Evolutionary conservation across 2,888 invertebrate genomes (phyloP).

Genomic region (Polyommatus icarus): DNA sequence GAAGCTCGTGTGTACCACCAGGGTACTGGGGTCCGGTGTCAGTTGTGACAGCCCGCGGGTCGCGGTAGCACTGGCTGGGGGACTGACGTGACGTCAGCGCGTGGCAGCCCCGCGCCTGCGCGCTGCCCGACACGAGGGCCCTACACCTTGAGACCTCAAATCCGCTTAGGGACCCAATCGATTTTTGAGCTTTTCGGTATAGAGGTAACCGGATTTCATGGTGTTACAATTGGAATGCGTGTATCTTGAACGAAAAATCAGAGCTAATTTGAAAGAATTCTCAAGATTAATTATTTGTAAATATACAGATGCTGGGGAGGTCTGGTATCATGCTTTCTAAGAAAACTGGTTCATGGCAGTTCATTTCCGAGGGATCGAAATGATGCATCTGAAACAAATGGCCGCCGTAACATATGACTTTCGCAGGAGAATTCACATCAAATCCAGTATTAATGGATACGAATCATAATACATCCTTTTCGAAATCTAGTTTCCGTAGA

Average conservation of each 20-base stretch:
- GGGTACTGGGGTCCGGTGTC: constrained; percentile 60
- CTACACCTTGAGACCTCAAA: constrained; percentile 78
- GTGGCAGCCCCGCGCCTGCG: constrained; percentile 71
- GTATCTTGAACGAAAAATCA: no score
- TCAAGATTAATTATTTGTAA: not conserved
- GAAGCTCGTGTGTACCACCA: constrained; percentile 56
- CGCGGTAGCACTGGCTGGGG: constrained; percentile 74
- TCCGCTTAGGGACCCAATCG: constrained; percentile 75
- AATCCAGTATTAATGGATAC: no score
- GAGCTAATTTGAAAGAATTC: not conserved
- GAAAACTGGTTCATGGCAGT: no score
- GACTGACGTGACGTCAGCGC: constrained; percentile 74
- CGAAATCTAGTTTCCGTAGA: no score
- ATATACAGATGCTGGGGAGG: no score
- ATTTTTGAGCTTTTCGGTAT: constrained; percentile 68
- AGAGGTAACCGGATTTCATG: not conserved
- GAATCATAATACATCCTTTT: no score
- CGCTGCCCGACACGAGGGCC: constrained; percentile 64
- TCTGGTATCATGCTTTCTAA: no score
- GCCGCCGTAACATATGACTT: no score
- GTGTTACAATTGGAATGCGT: not conserved
- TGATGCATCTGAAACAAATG: no score
- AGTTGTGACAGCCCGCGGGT: constrained; percentile 74
- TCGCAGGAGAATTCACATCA: no score
- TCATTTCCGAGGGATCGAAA: no score